Evolutionary conservation across 2,888 invertebrate species (phyloP).

Genomic region (Neoitamus cyanurus): DNA sequence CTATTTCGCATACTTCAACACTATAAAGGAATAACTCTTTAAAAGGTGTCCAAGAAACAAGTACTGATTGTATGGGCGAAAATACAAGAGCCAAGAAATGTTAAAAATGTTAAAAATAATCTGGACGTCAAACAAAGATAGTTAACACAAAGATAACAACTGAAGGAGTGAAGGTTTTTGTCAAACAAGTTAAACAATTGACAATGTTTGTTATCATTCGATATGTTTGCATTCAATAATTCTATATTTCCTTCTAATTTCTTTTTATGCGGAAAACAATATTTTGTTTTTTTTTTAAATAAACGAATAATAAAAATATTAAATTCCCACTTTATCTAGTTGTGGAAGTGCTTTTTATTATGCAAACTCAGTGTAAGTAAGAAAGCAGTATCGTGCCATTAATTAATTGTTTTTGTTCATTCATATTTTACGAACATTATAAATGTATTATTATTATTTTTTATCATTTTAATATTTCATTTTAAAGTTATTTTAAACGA

Average conservation of each 20-base stretch:
- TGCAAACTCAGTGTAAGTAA: not conserved
- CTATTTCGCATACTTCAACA: not conserved
- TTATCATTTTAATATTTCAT: not conserved
- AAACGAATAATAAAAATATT: not conserved
- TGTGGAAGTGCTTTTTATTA: not conserved
- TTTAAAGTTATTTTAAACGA: not conserved
- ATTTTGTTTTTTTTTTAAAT: too few species aligned
- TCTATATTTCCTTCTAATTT: not conserved
- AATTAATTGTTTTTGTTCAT: not conserved
- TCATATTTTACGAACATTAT: not conserved
- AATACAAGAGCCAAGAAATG: not conserved
- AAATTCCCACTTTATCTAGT: not conserved
- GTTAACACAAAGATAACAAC: not conserved
- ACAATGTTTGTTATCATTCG: not conserved
- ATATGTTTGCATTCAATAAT: not conserved
- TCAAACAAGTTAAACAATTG: not conserved
- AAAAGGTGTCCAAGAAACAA: not conserved
- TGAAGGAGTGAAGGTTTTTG: not conserved
- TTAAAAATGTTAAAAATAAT: not conserved
- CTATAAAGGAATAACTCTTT: not conserved
- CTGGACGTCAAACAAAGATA: not conserved
- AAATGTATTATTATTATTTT: not conserved
- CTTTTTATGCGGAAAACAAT: not conserved
- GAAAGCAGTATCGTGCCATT: conserved; percentile 9
- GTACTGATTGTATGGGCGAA: not conserved